A percentile compares a stretch with the other conserved stretches of the same genome.
Conservation (phyloP, 2,113 vertebrate genomes). For the Manacus vitellinus region DNA sequence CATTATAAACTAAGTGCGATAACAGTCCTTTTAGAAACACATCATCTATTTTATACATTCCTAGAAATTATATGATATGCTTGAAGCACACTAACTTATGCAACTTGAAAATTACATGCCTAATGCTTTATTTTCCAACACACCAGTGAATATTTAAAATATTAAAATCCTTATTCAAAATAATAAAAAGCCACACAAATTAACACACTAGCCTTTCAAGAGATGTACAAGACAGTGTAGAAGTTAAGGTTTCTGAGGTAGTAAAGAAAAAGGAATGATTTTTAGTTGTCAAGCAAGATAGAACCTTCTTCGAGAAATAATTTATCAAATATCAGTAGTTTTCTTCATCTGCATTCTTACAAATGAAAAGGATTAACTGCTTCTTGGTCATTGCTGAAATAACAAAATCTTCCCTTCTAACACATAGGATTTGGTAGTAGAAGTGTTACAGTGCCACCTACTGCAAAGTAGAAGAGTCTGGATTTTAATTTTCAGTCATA, state of each 20-base stretch:
- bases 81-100: neutral
- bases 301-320: neutral
- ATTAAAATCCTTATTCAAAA: neutral
- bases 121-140: neutral
- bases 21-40: neutral
- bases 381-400: neutral
- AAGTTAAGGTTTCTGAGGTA: neutral
- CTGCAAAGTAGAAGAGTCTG: neutral
- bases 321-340: neutral
- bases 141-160: neutral
- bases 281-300: neutral
- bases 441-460: constrained; percentile 32
- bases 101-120: neutral
- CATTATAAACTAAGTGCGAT: neutral
- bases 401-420: neutral
- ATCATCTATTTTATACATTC: neutral
- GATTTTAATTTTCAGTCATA: neutral
- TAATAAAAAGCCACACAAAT: neutral
- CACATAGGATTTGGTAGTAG: neutral
- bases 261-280: neutral
- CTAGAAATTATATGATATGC: neutral
- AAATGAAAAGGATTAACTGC: neutral
- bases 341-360: neutral
- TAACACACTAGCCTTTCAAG: neutral
- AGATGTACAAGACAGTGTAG: neutral